Evolutionary conservation across 1,140 invertebrate species (phyloP), one percentile per base, ranked within the genome.

Genomic region (Diprion similis): DNA sequence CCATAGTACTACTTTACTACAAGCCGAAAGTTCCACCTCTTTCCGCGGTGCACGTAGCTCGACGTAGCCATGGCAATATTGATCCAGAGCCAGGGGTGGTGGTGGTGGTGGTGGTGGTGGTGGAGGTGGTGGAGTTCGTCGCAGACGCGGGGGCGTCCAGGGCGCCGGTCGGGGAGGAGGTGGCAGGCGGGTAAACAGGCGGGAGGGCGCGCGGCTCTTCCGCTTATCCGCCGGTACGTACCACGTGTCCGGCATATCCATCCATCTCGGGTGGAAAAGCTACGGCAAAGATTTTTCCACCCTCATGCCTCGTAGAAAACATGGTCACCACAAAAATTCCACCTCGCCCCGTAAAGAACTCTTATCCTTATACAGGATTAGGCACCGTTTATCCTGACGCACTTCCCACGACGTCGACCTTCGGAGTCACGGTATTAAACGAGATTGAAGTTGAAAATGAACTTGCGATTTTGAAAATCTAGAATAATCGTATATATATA

Each of bases 11-110:
- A 59, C 51, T 59, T 59, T 59, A 59, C 51, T 59, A 59, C 51
- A 59, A 59, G 51, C 51, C 51, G n/a, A 59, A 59, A 17, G 51
- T 46, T 24, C 64, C 66, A 71, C 72, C 67, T 73, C 72, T 68
- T 73, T 73, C 72, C 67, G 65, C 72, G 51, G 51, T 47, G n/a
- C 67, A 68, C 71, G 71, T 70, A 74, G 68, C 68, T 46, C 45
- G 67, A 67, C 74, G 73, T 84, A 83, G 82, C 78, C 82, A 82
- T 82, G 81, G 81, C 81, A 83, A 85, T 82, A 84, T 84, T 83
- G 82, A 83, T 83, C 83, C 79, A 75, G 70, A 76, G 79, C 74
- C 51, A 45, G 68, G 67, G 64, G 68, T 17, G 11, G 51, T 8
- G n/a, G 6, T 37, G 24, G 73, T 64, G 71, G 73, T 7, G 19